Evolutionary conservation across 2,113 vertebrate genomes (phyloP).

Genomic region (Muntiacus reevesi): DNA sequence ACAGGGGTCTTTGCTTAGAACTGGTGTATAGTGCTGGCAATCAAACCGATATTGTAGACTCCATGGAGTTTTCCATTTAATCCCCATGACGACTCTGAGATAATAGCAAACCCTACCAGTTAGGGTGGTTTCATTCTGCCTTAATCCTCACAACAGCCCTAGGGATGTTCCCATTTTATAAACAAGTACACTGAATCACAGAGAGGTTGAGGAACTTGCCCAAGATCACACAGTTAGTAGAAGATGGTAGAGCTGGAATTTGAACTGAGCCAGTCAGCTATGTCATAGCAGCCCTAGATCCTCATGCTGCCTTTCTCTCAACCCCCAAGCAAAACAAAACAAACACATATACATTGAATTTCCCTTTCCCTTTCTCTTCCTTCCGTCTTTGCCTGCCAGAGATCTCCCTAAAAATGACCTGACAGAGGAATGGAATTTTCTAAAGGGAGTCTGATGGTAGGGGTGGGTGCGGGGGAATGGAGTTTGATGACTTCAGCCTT

Average conservation of each 20-base stretch:
- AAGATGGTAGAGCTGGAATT: neutral
- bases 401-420: neutral
- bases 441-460: neutral
- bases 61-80: fast-evolving
- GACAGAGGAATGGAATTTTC: neutral
- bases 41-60: fast-evolving
- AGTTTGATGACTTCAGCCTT: neutral
- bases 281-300: neutral
- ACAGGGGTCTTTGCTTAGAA: too few relatives aligned
- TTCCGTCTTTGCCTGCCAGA: too few relatives aligned
- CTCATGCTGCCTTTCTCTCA: fast-evolving
- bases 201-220: neutral
- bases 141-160: neutral
- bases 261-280: fast-evolving
- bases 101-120: neutral
- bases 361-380: neutral
- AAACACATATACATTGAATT: neutral
- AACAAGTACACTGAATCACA: neutral
- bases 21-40: fast-evolving
- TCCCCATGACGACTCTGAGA: neutral
- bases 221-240: neutral
- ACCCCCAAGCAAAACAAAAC: neutral
- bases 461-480: fast-evolving
- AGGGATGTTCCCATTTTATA: neutral
- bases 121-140: fast-evolving